A percentile compares a stretch with the other conserved stretches of the same genome.
Evolutionary conservation across 2,113 vertebrate species (phyloP).

Genomic region (Prinia subflava): DNA sequence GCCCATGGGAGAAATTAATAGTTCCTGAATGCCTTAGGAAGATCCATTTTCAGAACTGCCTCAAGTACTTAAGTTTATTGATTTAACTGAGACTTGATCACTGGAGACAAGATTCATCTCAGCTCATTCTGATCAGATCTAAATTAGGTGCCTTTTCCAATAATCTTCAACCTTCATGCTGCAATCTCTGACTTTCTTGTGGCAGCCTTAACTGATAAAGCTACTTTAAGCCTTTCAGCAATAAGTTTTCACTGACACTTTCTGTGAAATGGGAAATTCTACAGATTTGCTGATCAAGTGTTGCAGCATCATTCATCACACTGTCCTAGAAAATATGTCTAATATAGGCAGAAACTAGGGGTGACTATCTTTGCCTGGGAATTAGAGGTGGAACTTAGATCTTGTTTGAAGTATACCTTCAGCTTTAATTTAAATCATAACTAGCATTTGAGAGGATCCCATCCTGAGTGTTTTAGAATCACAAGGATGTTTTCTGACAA

Average conservation of each 20-base stretch:
- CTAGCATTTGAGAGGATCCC: neutral
- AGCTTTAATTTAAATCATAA: neutral
- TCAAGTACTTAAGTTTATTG: neutral
- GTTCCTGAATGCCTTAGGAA: neutral
- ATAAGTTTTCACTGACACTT: neutral
- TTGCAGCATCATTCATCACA: neutral
- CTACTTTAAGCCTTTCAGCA: neutral
- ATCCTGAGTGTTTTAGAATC: neutral
- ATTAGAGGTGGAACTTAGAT: neutral
- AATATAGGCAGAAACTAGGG: neutral
- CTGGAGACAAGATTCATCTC: neutral
- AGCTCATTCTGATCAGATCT: neutral
- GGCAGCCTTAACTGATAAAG: neutral
- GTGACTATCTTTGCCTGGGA: neutral
- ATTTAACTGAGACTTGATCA: constrained; percentile 23
- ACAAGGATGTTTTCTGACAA: neutral
- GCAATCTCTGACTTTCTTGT: neutral
- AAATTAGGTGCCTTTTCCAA: constrained; percentile 38
- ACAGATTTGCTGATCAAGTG: neutral
- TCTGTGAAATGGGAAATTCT: neutral
- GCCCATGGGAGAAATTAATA: neutral
- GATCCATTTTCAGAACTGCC: neutral
- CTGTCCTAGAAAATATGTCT: neutral
- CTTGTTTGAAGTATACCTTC: neutral
- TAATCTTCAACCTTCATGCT: neutral